A percentile compares a stretch with the other conserved stretches of the same genome.
Evolutionary conservation across 1,140 invertebrate genomes (phyloP).

Genomic region (Saccostrea glomerata): DNA sequence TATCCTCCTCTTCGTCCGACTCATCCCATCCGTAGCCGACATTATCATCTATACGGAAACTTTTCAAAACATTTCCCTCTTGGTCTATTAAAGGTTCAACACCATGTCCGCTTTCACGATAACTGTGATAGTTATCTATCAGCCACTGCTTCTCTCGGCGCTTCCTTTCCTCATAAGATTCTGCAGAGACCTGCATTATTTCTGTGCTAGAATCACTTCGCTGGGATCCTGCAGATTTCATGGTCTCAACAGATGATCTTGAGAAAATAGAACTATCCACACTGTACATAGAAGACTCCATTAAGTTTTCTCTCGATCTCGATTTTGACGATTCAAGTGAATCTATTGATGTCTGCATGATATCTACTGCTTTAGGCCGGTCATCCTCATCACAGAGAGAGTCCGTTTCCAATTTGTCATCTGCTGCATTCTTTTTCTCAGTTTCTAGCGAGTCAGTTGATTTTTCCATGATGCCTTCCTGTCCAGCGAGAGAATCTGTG

Average conservation of each 20-base stretch:
- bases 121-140: conserved; percentile 58
- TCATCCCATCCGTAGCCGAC: conserved; percentile 48
- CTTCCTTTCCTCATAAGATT: conserved; percentile 69
- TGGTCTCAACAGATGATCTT: conserved; percentile 66
- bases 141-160: conserved; percentile 56
- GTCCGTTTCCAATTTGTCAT: conserved; percentile 81
- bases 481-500: conserved; percentile 80
- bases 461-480: conserved; percentile 73
- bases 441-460: conserved; percentile 72
- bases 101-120: conserved; percentile 47
- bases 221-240: conserved; percentile 66
- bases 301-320: conserved; percentile 63
- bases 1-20: conserved; percentile 50
- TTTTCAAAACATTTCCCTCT: conserved; percentile 62
- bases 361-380: conserved; percentile 82
- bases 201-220: conserved; percentile 66
- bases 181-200: conserved; percentile 74
- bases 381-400: conserved; percentile 79
- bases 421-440: conserved; percentile 60
- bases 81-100: conserved; percentile 61
- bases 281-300: conserved; percentile 72
- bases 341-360: conserved; percentile 70
- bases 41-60: conserved; percentile 56
- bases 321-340: conserved; percentile 64
- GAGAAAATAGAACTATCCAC: conserved; percentile 72